These are phyloP conservation scores for Macrophya alboannulata DNA, from an alignment of 2,888 invertebrate genomes.

Conservation along the genomic window DNA sequence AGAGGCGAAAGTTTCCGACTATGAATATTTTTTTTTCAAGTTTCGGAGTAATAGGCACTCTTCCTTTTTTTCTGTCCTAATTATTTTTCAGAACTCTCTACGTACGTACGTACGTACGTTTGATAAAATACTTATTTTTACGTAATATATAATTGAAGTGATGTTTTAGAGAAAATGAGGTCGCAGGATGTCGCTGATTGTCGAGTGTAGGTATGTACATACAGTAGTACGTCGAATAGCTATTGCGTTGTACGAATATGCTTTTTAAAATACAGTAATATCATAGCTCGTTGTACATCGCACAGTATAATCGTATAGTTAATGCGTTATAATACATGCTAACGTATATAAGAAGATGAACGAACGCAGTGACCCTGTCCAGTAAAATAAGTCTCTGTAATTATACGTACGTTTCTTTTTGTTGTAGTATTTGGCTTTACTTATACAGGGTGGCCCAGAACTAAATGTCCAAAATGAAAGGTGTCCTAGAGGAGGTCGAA, in stretches of 20 bases:
- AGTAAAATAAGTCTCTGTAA: not conserved
- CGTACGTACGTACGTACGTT: not conserved
- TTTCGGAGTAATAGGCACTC: not conserved
- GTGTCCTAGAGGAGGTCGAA: too few relatives aligned
- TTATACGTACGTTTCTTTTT: not conserved
- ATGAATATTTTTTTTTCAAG: not conserved
- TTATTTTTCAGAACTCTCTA: not conserved
- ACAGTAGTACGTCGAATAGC: not conserved
- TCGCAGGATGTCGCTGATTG: conserved; percentile 54
- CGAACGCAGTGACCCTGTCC: conserved; percentile 19
- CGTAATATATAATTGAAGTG: not conserved
- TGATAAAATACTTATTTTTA: not conserved
- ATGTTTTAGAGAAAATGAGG: conserved; percentile 43
- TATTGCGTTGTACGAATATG: not conserved
- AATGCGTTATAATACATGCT: not conserved
- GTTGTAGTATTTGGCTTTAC: not conserved
- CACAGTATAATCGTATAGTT: not conserved
- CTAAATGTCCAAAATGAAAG: too few relatives aligned
- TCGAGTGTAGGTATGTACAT: not conserved
- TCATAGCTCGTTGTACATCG: not conserved
- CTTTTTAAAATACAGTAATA: conserved; percentile 23
- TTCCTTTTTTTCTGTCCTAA: not conserved
- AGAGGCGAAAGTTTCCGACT: not conserved
- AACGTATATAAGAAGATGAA: not conserved
- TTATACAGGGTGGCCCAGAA: too few relatives aligned